Base-by-base conservation (phyloP, 2,797 vertebrate species). In the Amblyraja radiata region DNA sequence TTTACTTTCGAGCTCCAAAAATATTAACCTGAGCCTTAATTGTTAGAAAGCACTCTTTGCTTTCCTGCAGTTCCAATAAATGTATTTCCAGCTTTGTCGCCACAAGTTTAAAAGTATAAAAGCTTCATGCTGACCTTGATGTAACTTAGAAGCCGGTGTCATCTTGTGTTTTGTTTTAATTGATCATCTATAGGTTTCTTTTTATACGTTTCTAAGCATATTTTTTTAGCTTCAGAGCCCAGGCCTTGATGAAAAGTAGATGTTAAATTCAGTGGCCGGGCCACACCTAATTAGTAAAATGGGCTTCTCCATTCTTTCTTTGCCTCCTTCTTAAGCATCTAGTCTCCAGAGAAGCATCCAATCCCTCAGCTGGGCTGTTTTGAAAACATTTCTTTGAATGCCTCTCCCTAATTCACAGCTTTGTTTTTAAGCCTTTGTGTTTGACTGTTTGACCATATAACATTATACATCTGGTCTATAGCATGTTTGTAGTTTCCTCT, bases 371-470 rank as follows among this genome's bases (percentile, higher is more conserved):
- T 96, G 97, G 97, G 97, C 97, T 99, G 98, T 99, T 99, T 99
- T 98, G 96, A 98, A 99, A 99, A 99, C 98, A 99, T 95, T 96
- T 97, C 96, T 97, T 97, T 98, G 97, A 99, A 98, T 98, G 97
- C 96, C 96, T 97, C 96, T 97, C 97, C 97, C 97, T 98, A 98
- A 99, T 99, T 98, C 98, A 98, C 94, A 95, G 96, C 98, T 97
- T 99, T 98, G 97, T 98, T 98, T 99, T 98, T 98, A 95, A 65
- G 95, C 95, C 96, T 98, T 98, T 99, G 97, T 99, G 97, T 97
- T 98, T 98, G 98, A 97, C 97, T 98, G 97, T 98, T 98, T 99
- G 97, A 99, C 98, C 98, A 99, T 99, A 97, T 98, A 99, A 99
- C 97, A 96, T 98, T 98, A 98, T 98, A 98, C 98, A 99, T 99